Evolutionary conservation across 2,113 vertebrate genomes (phyloP).

Genomic region (Tenrec ecaudatus): DNA sequence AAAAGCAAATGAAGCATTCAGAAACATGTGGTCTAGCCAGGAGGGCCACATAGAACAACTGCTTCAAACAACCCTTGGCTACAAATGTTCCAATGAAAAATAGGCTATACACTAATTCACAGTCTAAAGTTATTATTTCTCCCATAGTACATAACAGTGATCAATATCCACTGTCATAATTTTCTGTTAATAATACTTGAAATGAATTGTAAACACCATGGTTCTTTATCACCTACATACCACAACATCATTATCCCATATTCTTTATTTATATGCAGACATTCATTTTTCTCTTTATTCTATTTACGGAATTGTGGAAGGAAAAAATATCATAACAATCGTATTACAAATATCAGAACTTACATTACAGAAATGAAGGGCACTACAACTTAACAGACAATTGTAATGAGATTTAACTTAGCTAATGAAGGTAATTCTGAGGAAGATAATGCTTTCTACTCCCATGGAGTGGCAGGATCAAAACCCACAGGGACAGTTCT

Average conservation of each 20-base stretch:
- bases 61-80: slow-evolving; percentile 28
- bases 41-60: neutral
- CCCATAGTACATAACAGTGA: neutral
- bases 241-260: neutral
- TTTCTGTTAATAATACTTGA: neutral
- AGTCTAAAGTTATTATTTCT: neutral
- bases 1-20: slow-evolving; percentile 49
- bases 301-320: slow-evolving; percentile 20
- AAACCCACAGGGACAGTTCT: too few relatives aligned
- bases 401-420: slow-evolving; percentile 38
- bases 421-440: neutral
- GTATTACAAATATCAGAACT: slow-evolving; percentile 20
- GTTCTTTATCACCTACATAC: neutral
- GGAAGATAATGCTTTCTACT: too few relatives aligned
- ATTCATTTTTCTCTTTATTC: neutral
- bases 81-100: neutral
- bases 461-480: too few relatives aligned
- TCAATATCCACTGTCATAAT: neutral
- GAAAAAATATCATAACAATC: slow-evolving; percentile 30
- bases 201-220: neutral
- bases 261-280: slow-evolving; percentile 20
- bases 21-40: slow-evolving; percentile 25
- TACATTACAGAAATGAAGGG: neutral
- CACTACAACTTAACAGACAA: neutral
- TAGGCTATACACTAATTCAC: neutral